Percentiles rank a stretch among this genome's conserved stretches.
These are phyloP conservation scores for Slavum lentiscoides DNA, from an alignment of 2,888 invertebrate species.

Conservation along the genomic window DNA sequence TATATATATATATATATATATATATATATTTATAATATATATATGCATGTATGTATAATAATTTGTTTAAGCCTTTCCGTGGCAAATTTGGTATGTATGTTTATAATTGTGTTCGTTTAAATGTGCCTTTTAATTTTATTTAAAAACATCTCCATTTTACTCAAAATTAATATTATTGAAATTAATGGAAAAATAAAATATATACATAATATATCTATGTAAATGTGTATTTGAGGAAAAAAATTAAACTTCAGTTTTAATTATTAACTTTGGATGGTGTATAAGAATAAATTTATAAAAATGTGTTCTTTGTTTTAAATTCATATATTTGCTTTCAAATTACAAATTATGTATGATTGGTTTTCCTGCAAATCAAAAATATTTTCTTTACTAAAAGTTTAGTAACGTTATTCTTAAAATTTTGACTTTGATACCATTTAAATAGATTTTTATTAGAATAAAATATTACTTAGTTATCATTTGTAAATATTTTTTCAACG, in stretches of 20 bases:
- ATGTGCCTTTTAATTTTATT: conserved; percentile 50
- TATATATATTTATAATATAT: neutral
- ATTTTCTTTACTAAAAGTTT: conserved; percentile 23
- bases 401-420: conserved; percentile 19
- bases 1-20: neutral
- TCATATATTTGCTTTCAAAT: conserved; percentile 30
- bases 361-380: conserved; percentile 20
- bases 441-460: conserved; percentile 35
- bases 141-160: conserved; percentile 31
- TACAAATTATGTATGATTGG: conserved; percentile 13
- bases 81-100: conserved; percentile 49
- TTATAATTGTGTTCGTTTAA: conserved; percentile 50
- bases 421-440: conserved; percentile 39
- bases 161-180: conserved; percentile 27
- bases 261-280: conserved; percentile 10
- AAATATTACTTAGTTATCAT: conserved; percentile 27
- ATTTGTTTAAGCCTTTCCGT: conserved; percentile 47
- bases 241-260: conserved; percentile 17
- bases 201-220: neutral
- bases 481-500: conserved; percentile 42
- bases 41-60: conserved; percentile 16
- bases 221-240: neutral
- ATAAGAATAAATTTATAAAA: conserved; percentile 25
- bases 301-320: conserved; percentile 44
- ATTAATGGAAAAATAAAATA: conserved; percentile 14